Evolutionary conservation across 2,113 vertebrate species (phyloP).

Genomic region (Clarias batrachus): DNA sequence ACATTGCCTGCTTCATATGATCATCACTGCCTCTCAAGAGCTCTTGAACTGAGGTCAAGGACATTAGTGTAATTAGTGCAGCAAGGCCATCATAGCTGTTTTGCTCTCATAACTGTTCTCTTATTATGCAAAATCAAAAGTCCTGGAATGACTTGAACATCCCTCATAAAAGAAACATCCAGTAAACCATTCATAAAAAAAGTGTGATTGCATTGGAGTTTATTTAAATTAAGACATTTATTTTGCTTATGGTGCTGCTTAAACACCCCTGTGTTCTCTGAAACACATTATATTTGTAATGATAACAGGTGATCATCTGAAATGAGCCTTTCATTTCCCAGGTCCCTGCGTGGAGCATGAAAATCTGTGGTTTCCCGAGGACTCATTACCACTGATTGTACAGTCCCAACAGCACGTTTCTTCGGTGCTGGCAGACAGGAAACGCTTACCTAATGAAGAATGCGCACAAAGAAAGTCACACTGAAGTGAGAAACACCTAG

Average conservation of each 20-base stretch:
- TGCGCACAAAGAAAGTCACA: constrained; percentile 72
- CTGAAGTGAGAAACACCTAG: constrained; percentile 63
- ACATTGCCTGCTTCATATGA: no score
- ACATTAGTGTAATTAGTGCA: no score
- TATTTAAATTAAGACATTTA: background rate
- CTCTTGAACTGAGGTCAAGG: no score
- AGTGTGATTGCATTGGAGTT: background rate
- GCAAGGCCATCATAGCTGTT: no score
- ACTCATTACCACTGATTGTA: background rate
- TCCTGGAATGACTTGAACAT: no score
- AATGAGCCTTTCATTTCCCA: background rate
- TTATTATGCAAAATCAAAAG: no score
- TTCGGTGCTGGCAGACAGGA: constrained; percentile 17
- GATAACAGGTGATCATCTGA: background rate
- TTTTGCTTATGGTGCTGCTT: background rate
- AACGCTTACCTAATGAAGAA: constrained; percentile 70
- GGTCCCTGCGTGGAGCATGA: background rate
- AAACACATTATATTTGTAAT: background rate
- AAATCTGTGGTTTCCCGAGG: background rate
- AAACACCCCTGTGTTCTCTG: background rate
- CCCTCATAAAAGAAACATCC: background rate
- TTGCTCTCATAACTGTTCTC: no score
- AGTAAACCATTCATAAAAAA: background rate
- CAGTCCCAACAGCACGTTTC: background rate
- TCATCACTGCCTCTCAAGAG: no score